Evolutionary conservation across 1,140 invertebrate species (phyloP), one percentile per base, ranked within the genome.

Genomic region (Drosophila dunni): DNA sequence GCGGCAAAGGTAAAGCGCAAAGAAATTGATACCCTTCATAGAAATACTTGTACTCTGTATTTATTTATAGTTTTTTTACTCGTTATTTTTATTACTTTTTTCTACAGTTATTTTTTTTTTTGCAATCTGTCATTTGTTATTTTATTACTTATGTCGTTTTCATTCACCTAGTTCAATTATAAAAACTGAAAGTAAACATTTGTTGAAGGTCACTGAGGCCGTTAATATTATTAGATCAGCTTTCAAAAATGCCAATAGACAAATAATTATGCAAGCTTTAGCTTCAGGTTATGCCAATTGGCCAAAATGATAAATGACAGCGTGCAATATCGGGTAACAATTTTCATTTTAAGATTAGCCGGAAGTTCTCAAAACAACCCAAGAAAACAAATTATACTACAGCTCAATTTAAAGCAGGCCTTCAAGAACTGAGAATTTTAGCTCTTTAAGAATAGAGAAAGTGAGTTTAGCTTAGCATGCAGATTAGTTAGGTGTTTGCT

Each of bases 161-260:
- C 51, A 48, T 78, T 78, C 71, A 63, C 50, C 67, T 40, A 61
- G 56, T 56, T 72, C 53, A 80, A 80, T 80, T 75, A 76, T 73
- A 45, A 72, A 89, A 89, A 89, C 70, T 61, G 85, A 89, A 89
- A 89, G 84, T 90, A 89, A 81, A 89, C 63, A 84, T 79, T 75
- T 70, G 67, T 66, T 65, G 84, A 89, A 89, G 84, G 84, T 84
- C 81, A 85, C 24, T 53, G 38, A 58, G 56, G 64, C 75, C 45
- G 79, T 73, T 70, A 63, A 71, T 74, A 80, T 79, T 89, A 84
- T 85, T 90, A 84, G 84, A 84, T 90, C 84, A 89, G 85, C 81
- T 81, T 89, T 88, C 83, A 74, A 74, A 80, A 69, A 69, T 40
- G 40, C 42, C 48, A 62, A 13, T 29, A 77, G 34, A 63, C 40